These are phyloP conservation scores for Trichogramma evanescens DNA, from an alignment of 2,888 invertebrate genomes.

Conservation along the genomic window DNA sequence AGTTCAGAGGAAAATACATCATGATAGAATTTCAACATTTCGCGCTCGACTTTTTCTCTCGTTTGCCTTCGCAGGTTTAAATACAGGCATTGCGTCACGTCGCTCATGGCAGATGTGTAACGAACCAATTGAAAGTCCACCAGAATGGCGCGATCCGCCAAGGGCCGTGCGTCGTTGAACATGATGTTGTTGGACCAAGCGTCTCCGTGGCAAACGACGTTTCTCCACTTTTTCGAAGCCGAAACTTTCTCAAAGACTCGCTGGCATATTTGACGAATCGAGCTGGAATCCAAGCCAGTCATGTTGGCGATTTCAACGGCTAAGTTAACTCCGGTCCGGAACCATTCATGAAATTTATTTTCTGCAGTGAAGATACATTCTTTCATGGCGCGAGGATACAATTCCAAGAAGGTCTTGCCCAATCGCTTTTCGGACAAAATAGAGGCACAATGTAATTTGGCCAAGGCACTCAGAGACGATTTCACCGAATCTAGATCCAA, in stretches of 20 bases:
- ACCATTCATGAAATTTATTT: conserved; percentile 11
- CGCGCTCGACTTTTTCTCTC: conserved; percentile 48
- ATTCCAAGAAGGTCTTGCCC: not conserved
- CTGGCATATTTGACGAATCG: conserved; percentile 9
- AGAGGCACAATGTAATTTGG: conserved; percentile 35
- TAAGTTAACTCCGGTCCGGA: conserved; percentile 9
- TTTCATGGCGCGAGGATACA: not conserved
- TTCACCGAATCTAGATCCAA: conserved; percentile 26
- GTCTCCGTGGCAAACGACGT: conserved; percentile 57
- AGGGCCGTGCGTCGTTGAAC: conserved; percentile 47
- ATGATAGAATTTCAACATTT: conserved; percentile 50
- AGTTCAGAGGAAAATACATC: conserved; percentile 24
- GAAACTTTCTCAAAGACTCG: conserved; percentile 7
- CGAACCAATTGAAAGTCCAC: conserved; percentile 65
- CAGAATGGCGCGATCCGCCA: conserved; percentile 55
- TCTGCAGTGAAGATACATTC: not conserved
- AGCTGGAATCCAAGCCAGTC: not conserved
- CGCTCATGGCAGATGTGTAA: conserved; percentile 41
- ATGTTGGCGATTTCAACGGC: conserved; percentile 3
- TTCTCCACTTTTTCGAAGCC: conserved; percentile 23
- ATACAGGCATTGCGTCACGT: conserved; percentile 22
- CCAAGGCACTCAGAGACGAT: conserved; percentile 31
- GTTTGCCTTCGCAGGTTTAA: conserved; percentile 18
- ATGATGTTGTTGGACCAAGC: conserved; percentile 60
- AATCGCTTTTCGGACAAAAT: conserved; percentile 28